Base-by-base conservation (phyloP, 2,797 vertebrate species). In the Phoebastria nigripes region DNA sequence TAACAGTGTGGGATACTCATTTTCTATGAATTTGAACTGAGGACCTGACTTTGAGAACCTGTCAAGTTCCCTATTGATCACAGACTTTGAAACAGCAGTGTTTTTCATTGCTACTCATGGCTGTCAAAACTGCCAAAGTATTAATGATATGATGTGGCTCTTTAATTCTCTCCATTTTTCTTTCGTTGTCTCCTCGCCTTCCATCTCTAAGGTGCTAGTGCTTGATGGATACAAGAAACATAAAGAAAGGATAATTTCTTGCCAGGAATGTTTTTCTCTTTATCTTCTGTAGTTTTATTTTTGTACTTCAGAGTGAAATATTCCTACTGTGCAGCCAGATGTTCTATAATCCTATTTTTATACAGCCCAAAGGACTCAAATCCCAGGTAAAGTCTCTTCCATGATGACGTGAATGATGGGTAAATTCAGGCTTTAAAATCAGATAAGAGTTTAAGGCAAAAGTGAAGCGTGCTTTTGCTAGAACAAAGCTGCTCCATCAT, bases 241-340 rank as follows among this genome's bases (percentile, higher is more conserved):
- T 93, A 96, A 96, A 98, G 94, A 97, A 98, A 97, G 93, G 95
- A 91, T 96, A 97, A 98, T 98, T 98, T 97, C 97, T 97, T 96
- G 82, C 86, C 94, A 94, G 88, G 28, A 44, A 98, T 87, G 88
- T 93, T 97, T 97, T 97, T 96, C 84, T 96, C 95, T 96, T 95
- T 97, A 96, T 97, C 96, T 97, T 97, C 92, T 95, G 93, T 92
- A 71, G 89, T 94, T 98, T 97, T 97, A 97, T 98, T 98, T 98
- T 97, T 96, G 87, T 93, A 96, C 96, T 97, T 97, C 95, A 95
- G 95, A 97, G 90, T 97, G 96, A 97, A 96, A 96, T 96, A 95
- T 96, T 97, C 97, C 97, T 96, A 96, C 97, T 96, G 97, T 94
- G 97, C 84, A 84, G 95, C 94, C 97, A 98, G 98, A 98, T 98